These are phyloP conservation scores for Antheraea yamamai DNA, from an alignment of 2,888 invertebrate genomes.

Conservation along the genomic window DNA sequence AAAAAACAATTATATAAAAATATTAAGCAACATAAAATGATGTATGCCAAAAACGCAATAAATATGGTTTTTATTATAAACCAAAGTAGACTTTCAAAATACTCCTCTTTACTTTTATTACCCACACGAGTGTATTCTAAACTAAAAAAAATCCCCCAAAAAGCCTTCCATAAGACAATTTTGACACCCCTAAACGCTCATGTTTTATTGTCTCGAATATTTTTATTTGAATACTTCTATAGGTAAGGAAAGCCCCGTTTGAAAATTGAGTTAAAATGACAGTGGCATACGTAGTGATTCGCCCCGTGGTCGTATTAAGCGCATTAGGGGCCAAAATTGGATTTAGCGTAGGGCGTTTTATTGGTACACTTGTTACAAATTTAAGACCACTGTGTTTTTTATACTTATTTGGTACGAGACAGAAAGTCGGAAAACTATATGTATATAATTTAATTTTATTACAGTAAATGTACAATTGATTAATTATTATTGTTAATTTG, in stretches of 20 bases:
- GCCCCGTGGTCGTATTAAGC: conserved; percentile 78
- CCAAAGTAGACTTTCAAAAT: conserved; percentile 47
- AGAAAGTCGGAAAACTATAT: conserved; percentile 2
- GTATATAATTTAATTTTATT: background rate
- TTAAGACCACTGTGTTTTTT: conserved; percentile 59
- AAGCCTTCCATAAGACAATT: conserved; percentile 63
- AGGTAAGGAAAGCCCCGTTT: conserved; percentile 45
- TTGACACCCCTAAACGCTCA: conserved; percentile 69
- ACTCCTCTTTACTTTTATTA: conserved; percentile 65
- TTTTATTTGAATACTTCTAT: conserved; percentile 63
- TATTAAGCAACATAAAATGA: conserved; percentile 1
- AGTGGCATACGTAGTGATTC: conserved; percentile 80
- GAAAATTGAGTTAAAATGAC: conserved; percentile 82
- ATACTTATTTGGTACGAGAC: conserved; percentile 21
- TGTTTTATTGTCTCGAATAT: conserved; percentile 75
- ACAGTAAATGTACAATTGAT: background rate
- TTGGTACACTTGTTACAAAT: conserved; percentile 80
- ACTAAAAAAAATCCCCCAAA: conserved; percentile 57
- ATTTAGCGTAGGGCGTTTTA: conserved; percentile 76
- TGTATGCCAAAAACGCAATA: conserved; percentile 11
- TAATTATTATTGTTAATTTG: background rate
- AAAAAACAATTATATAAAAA: background rate
- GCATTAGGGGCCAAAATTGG: conserved; percentile 80
- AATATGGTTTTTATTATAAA: conserved; percentile 36
- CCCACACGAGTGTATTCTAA: conserved; percentile 67